phyloP scores from a whole-genome alignment of 2,888 invertebrate species.

The Frankliniella intonsa region DNA sequence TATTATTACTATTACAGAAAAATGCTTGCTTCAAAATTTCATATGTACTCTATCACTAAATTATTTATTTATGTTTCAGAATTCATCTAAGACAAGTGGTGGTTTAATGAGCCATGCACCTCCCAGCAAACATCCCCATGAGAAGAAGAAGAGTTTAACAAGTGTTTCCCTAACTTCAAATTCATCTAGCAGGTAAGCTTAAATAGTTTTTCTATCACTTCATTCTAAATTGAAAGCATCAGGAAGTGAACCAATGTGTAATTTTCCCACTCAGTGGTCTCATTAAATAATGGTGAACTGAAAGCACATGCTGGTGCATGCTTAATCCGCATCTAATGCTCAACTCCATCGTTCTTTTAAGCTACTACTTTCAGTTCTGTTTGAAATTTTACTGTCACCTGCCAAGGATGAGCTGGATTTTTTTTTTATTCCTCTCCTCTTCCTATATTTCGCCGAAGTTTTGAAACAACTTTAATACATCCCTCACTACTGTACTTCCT shows the following conservation, averaged over 20 bases:
- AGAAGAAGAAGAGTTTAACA: neutral
- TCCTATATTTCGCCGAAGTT: slow-evolving; percentile 18
- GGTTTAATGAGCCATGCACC: neutral
- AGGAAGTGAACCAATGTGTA: too few species aligned
- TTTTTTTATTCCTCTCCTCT: neutral
- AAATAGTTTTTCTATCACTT: neutral
- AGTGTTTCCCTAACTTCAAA: neutral
- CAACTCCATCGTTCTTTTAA: too few species aligned
- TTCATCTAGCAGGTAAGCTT: slow-evolving; percentile 1
- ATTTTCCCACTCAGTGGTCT: too few species aligned
- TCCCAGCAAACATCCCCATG: neutral
- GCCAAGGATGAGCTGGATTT: too few species aligned
- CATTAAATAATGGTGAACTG: too few species aligned
- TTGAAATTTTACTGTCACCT: too few species aligned
- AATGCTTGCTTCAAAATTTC: neutral
- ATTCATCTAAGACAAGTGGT: slow-evolving; percentile 43
- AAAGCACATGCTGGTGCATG: too few species aligned
- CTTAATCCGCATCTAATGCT: too few species aligned
- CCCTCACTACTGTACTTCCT: too few species aligned
- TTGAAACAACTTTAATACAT: slow-evolving; percentile 4
- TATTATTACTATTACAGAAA: slow-evolving; percentile 41
- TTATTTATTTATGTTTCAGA: slow-evolving; percentile 41
- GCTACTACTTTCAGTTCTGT: too few species aligned
- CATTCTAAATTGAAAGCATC: slow-evolving; percentile 5
- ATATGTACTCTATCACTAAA: neutral